Base-by-base conservation (phyloP, 2,888 invertebrate species). In the Lutraria lutraria region DNA sequence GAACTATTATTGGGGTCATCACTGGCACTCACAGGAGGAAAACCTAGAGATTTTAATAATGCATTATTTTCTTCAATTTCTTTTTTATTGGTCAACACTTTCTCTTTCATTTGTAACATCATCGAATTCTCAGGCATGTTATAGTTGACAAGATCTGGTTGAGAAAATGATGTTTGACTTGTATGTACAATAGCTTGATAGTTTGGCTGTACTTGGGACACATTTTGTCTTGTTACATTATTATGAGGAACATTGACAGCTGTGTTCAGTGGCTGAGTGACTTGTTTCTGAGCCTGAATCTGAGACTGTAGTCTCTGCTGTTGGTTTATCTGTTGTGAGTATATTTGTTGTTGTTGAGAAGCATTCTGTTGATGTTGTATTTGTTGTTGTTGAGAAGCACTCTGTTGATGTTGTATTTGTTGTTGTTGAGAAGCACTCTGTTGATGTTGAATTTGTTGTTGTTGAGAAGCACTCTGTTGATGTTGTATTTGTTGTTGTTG, bases 1-100 rank as follows among this genome's bases (percentile, higher is more conserved):
- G 63, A 53, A 53, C 16, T 31, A 31, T 79, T 43, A 34, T 21
- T 53, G 29, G 25, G 53, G n/a, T 34, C 72, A 10, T 76, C 53
- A 6, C 13, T 21, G 0, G 72, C 16, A 25, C 68, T 68, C 25
- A 85, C 85, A 10, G 80, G 56, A 0, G 85, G 85, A 15, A 60
- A 60, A 15, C 85, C 85, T 43, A 53, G 81, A 68, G 79, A 56
- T 15, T 52, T 25, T 21, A 88, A 54, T 72, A 84, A 81, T 53
- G 60, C 81, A 31, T 84, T 85, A 81, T 88, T 88, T 72, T 85
- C 81, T 29, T 84, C 84, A 13, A 86, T 86, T 68, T 80, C 80
- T 81, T 81, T 53, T 52, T 81, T 52, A 52, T 68, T 81, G 16
- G 52, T 43, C 13, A 86, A 53, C 25, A 81, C 19, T 43, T 81